Evolutionary conservation across 2,888 invertebrate species (phyloP).

Genomic region (Campoplex capitator): DNA sequence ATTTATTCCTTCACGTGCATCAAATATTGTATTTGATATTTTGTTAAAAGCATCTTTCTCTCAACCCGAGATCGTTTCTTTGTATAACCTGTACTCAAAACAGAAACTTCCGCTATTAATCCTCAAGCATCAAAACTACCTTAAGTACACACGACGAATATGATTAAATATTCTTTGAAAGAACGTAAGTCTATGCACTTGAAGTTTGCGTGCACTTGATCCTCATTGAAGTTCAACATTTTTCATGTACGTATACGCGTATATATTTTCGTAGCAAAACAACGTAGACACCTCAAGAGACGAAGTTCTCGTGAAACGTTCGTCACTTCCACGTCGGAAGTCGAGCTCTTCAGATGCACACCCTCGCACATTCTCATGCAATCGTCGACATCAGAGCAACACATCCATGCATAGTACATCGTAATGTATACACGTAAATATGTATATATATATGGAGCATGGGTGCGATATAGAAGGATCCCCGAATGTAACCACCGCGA

Average conservation of each 20-base stretch:
- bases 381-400: slow-evolving; percentile 8
- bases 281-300: background rate
- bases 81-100: background rate
- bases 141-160: background rate
- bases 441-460: slow-evolving; percentile 9
- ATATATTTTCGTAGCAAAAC: background rate
- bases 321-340: slow-evolving; percentile 60
- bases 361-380: slow-evolving; percentile 39
- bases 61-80: no score
- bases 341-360: slow-evolving; percentile 32
- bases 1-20: no score
- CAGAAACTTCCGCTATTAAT: background rate
- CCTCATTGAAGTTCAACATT: background rate
- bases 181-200: slow-evolving; percentile 5
- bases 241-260: background rate
- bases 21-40: no score
- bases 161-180: no score
- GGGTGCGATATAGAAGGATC: slow-evolving; percentile 21
- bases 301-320: slow-evolving; percentile 56
- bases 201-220: background rate
- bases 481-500: slow-evolving; percentile 51
- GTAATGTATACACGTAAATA: slow-evolving; percentile 12
- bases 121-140: background rate
- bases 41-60: no score
- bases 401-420: background rate